phyloP scores from a whole-genome alignment of 2,797 vertebrate species.

The Oophaga sylvatica region DNA sequence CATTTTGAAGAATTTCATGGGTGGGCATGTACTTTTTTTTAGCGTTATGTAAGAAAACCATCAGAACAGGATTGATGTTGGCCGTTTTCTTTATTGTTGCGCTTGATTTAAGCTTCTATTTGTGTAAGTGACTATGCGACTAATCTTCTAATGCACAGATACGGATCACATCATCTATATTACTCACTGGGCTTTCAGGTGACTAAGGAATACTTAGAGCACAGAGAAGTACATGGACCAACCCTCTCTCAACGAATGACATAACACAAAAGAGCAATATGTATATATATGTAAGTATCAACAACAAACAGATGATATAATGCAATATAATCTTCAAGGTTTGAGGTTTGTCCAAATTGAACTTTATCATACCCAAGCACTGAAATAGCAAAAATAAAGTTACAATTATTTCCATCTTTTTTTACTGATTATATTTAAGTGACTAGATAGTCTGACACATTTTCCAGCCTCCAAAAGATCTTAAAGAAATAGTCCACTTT shows the following conservation, averaged over 20 bases:
- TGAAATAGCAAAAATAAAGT: not conserved
- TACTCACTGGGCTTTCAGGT: slow-evolving; percentile 28
- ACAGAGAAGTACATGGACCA: slow-evolving; percentile 15
- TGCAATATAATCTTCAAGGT: not conserved
- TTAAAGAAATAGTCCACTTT: no score
- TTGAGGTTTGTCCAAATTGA: not conserved
- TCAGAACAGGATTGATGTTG: not conserved
- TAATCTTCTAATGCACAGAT: slow-evolving; percentile 41
- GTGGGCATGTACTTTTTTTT: not conserved
- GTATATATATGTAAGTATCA: not conserved
- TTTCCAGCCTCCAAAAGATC: no score
- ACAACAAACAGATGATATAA: not conserved
- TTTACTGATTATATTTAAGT: no score
- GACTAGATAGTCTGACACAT: no score
- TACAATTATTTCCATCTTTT: not conserved
- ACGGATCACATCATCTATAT: slow-evolving; percentile 8
- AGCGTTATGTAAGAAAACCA: not conserved
- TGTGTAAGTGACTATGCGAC: slow-evolving; percentile 38
- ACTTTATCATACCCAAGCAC: not conserved
- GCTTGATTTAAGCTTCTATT: slow-evolving; percentile 35
- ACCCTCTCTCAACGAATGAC: not conserved
- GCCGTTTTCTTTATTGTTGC: not conserved
- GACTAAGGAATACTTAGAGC: slow-evolving; percentile 29
- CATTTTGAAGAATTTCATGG: no score
- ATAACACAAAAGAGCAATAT: not conserved